Evolutionary conservation across 2,113 vertebrate genomes (phyloP).

Genomic region (Brachyhypopomus occidentalis): DNA sequence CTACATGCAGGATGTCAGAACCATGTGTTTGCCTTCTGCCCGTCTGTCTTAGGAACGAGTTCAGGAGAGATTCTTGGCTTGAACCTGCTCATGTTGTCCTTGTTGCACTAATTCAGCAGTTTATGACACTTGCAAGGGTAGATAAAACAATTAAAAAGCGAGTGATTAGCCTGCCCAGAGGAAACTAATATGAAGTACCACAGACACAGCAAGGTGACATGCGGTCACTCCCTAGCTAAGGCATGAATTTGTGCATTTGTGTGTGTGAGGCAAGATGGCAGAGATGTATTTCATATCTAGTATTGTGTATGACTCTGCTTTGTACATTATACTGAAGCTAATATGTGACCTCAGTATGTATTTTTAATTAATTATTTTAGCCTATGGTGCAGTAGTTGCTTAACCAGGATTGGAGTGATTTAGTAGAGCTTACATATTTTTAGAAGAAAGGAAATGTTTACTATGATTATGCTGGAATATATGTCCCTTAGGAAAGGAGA

Average conservation of each 20-base stretch:
- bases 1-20: neutral
- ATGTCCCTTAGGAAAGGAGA: neutral
- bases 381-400: no score
- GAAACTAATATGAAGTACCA: constrained; percentile 22
- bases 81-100: no score
- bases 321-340: neutral
- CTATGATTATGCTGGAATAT: neutral
- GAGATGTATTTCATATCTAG: neutral
- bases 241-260: neutral
- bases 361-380: neutral
- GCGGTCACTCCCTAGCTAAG: constrained; percentile 9
- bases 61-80: neutral
- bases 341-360: no score
- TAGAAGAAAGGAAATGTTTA: neutral
- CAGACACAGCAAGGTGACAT: neutral
- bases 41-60: neutral
- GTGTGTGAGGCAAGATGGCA: neutral
- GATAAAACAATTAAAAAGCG: no score
- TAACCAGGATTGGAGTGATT: no score
- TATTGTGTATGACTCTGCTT: neutral
- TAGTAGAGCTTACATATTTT: no score
- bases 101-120: neutral
- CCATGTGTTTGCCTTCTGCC: neutral
- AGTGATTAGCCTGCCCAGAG: constrained; percentile 18
- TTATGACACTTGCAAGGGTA: neutral